Evolutionary conservation across 2,888 invertebrate species (phyloP).

Genomic region (Lacanobia oleracea): DNA sequence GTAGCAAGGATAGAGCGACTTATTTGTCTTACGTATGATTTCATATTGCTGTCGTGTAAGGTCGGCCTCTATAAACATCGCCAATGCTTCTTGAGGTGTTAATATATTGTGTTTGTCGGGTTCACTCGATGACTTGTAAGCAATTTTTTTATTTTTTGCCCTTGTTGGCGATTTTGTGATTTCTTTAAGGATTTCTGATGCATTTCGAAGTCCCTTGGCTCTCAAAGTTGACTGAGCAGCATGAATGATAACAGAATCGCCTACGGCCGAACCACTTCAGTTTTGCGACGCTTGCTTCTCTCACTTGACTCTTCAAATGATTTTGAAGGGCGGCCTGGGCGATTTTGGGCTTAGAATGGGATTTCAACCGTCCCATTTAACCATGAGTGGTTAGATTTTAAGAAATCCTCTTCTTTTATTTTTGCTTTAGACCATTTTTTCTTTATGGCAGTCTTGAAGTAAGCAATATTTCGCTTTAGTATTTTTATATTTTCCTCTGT

Average conservation of each 20-base stretch:
- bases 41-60: too few species aligned
- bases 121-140: too few species aligned
- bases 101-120: too few species aligned
- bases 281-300: neutral
- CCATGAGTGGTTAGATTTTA: slow-evolving; percentile 6
- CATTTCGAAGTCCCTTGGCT: too few species aligned
- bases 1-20: too few species aligned
- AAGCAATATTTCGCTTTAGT: slow-evolving; percentile 17
- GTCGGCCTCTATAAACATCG: too few species aligned
- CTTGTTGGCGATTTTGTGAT: too few species aligned
- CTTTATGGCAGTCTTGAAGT: slow-evolving; percentile 19
- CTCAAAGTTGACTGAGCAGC: slow-evolving; percentile 8
- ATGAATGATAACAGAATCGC: slow-evolving; percentile 4
- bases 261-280: slow-evolving; percentile 2
- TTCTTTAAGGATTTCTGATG: too few species aligned
- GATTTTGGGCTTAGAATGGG: neutral
- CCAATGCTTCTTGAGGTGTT: too few species aligned
- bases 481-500: slow-evolving; percentile 10
- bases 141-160: too few species aligned
- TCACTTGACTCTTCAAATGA: neutral
- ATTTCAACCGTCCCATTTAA: neutral
- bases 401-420: neutral
- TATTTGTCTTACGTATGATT: too few species aligned
- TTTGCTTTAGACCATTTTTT: slow-evolving; percentile 11
- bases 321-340: slow-evolving; percentile 3